phyloP scores from a whole-genome alignment of 2,113 vertebrate genomes.

The Blennius ocellaris region DNA sequence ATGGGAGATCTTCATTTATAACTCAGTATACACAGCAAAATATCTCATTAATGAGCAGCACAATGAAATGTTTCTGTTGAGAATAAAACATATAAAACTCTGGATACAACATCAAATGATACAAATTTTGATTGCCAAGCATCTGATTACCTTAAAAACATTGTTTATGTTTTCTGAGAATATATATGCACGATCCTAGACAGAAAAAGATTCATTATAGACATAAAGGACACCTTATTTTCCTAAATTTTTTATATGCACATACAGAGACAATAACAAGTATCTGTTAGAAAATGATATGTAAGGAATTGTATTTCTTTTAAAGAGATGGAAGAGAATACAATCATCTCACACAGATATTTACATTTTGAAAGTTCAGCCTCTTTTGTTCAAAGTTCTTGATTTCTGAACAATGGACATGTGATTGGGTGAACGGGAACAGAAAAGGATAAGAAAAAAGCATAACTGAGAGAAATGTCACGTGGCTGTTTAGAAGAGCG shows the following conservation, averaged over 20 bases:
- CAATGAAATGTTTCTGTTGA: background rate
- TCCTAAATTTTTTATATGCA: background rate
- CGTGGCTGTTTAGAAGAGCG: background rate
- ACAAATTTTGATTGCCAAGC: no score
- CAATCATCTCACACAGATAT: background rate
- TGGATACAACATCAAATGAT: no score
- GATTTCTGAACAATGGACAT: conserved; percentile 24
- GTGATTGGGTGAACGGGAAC: conserved; percentile 17
- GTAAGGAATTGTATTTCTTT: background rate
- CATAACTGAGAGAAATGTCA: background rate
- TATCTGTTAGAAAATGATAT: background rate
- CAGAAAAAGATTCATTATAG: background rate
- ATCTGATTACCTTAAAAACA: no score
- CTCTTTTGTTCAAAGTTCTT: conserved; percentile 1
- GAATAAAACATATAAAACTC: background rate
- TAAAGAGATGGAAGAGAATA: background rate
- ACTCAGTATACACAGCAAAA: no score
- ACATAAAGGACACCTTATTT: background rate
- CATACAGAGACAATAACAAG: background rate
- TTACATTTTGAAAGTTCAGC: background rate
- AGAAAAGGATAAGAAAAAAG: background rate
- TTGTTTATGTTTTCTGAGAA: no score
- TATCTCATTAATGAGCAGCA: no score
- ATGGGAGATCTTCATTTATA: no score
- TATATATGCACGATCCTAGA: background rate